Conservation (phyloP, 2,888 invertebrate species). For the Drosophila ochracea region DNA sequence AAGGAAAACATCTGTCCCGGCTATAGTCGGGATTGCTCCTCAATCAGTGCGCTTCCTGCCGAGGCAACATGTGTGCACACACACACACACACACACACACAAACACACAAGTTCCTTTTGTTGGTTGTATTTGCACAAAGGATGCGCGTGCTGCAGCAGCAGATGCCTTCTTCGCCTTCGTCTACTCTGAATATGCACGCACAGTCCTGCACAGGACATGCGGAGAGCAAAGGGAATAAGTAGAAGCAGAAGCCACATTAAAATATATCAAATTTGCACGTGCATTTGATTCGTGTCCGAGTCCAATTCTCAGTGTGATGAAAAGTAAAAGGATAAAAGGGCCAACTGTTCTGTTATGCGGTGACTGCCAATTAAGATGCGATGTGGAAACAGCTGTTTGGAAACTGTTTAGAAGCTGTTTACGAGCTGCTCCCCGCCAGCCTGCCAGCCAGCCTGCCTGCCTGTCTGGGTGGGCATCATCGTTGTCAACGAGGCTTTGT, state of each 20-base stretch:
- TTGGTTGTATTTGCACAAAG: conserved; percentile 63
- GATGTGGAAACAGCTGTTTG: neutral
- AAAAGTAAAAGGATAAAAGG: conserved; percentile 33
- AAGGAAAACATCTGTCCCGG: conserved; percentile 74
- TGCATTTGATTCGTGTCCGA: conserved; percentile 46
- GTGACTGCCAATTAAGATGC: conserved; percentile 11
- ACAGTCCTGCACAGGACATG: conserved; percentile 12
- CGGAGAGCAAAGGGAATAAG: neutral
- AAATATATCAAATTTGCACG: conserved; percentile 67
- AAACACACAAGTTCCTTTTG: conserved; percentile 49
- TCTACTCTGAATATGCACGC: conserved; percentile 49
- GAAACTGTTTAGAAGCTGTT: conserved; percentile 1
- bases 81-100: conserved; percentile 26
- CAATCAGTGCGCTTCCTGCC: conserved; percentile 80
- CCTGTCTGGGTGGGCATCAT: conserved; percentile 27
- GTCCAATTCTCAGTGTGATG: conserved; percentile 34
- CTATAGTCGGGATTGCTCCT: conserved; percentile 65
- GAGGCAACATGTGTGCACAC: conserved; percentile 69
- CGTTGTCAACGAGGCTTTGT: neutral
- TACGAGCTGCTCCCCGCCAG: neutral
- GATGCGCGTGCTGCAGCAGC: conserved; percentile 73
- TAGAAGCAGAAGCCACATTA: conserved; percentile 23
- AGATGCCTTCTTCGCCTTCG: conserved; percentile 51
- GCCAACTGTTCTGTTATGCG: neutral
- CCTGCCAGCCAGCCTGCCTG: neutral